Evolutionary conservation across 2,113 vertebrate genomes (phyloP).

Genomic region (Ceyx cyanopectus): DNA sequence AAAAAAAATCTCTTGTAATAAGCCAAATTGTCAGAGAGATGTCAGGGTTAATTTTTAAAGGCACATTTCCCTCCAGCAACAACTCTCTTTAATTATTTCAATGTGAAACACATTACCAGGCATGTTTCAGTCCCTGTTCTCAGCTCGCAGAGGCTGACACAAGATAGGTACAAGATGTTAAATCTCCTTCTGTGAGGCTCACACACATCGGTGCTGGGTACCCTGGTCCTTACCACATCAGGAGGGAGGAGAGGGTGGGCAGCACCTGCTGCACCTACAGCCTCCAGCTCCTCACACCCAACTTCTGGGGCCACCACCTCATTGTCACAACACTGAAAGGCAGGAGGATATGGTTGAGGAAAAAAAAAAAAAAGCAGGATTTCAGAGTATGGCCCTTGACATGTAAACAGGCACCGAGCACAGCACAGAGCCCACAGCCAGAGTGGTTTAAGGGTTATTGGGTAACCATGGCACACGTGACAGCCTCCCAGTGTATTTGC

Average conservation of each 20-base stretch:
- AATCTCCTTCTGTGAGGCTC: background rate
- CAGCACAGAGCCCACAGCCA: background rate
- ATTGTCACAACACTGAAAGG: accelerated
- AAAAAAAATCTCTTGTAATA: constrained; percentile 7
- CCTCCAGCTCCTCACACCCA: background rate
- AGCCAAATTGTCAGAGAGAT: constrained; percentile 45
- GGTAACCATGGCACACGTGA: background rate
- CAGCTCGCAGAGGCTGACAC: constrained; percentile 37
- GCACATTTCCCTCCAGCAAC: constrained; percentile 73
- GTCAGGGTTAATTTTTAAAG: constrained; percentile 78
- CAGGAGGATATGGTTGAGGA: background rate
- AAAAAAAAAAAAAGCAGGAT: background rate
- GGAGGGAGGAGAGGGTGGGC: background rate
- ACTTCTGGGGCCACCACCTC: background rate
- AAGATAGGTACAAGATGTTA: constrained; percentile 61
- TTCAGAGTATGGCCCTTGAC: background rate
- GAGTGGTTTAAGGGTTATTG: background rate
- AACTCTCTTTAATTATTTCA: constrained; percentile 74
- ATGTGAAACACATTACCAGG: constrained; percentile 73
- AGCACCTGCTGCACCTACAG: background rate
- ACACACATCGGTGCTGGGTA: background rate
- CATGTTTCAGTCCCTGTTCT: constrained; percentile 58
- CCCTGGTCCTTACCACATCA: background rate
- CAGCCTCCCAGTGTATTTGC: background rate
- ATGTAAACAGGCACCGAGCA: accelerated